phyloP scores from a whole-genome alignment of 1,140 invertebrate genomes.

The Cotesia typhae region DNA sequence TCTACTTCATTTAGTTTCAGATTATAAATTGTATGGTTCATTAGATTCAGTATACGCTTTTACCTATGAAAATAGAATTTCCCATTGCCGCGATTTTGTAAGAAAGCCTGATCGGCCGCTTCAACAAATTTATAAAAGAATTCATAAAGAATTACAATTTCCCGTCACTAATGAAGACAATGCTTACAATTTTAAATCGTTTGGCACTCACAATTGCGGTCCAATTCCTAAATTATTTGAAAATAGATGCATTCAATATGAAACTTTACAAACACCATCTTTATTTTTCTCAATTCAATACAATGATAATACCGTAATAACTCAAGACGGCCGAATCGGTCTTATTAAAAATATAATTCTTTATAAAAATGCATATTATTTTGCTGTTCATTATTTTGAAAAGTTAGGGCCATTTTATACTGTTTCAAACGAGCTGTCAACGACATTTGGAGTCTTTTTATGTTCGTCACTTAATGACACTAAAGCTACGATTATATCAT shows the following conservation, averaged over 20 bases:
- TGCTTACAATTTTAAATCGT: not conserved
- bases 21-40: constrained; percentile 53
- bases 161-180: not conserved
- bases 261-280: not conserved
- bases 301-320: not conserved
- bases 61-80: constrained; percentile 60
- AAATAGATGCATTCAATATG: not conserved
- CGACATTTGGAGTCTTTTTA: constrained; percentile 1
- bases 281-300: not conserved
- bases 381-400: not conserved
- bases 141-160: not conserved
- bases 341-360: not conserved
- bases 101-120: constrained; percentile 43
- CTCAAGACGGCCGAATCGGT: not conserved
- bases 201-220: not conserved
- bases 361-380: not conserved
- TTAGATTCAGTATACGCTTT: constrained; percentile 60
- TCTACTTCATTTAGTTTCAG: constrained; percentile 55
- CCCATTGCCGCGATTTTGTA: constrained; percentile 48
- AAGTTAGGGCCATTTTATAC: not conserved
- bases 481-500: not conserved
- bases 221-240: not conserved
- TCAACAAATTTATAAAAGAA: constrained; percentile 41
- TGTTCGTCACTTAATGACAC: not conserved
- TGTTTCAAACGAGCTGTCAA: not conserved